Evolutionary conservation across 2,113 vertebrate species (phyloP).

Genomic region (Dicrurus megarhynchus): DNA sequence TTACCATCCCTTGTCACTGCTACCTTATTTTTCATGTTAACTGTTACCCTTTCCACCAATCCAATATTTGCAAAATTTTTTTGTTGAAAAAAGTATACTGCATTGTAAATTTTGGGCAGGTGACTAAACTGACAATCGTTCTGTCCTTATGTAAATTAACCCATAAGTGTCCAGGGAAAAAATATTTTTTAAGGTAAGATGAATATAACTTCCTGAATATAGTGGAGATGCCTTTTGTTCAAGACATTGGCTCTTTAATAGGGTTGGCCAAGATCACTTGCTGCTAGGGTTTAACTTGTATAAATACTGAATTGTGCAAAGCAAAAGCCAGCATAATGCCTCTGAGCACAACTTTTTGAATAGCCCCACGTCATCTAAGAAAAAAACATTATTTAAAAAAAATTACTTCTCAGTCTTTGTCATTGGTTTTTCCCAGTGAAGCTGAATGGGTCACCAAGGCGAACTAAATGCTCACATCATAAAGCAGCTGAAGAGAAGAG

Average conservation of each 20-base stretch:
- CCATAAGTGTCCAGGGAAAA: background rate
- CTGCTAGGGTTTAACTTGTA: background rate
- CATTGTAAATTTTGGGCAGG: background rate
- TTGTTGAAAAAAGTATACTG: background rate
- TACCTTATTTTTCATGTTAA: background rate
- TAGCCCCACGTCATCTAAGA: background rate
- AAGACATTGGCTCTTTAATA: background rate
- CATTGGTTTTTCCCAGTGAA: background rate
- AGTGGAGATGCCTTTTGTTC: background rate
- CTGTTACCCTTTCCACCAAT: background rate
- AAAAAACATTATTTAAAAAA: background rate
- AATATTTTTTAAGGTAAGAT: background rate
- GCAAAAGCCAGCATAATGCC: background rate
- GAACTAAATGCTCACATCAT: background rate
- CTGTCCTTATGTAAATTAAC: background rate
- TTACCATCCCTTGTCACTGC: background rate
- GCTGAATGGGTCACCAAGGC: background rate
- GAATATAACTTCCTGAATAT: background rate
- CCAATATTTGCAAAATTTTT: background rate
- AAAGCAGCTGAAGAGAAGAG: background rate
- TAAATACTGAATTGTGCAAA: background rate
- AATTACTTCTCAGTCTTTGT: background rate
- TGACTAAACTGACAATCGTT: background rate
- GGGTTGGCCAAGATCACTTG: background rate
- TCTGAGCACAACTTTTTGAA: background rate